Conservation (phyloP, 2,113 vertebrate species). For the Atlantisia rogersi region DNA sequence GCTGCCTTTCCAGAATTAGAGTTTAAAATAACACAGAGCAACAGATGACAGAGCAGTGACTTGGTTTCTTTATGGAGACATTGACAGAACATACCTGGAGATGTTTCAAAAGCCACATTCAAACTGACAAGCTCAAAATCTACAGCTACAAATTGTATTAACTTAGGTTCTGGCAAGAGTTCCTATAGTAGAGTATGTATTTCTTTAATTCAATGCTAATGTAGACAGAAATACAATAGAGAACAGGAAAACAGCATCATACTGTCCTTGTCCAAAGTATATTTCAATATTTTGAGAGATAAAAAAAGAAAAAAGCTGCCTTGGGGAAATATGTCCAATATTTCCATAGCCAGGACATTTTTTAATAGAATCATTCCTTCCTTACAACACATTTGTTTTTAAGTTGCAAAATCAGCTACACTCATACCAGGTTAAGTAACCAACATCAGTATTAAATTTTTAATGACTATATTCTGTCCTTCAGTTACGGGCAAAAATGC, state of each 20-base stretch:
- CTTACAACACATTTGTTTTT: background rate
- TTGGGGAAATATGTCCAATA: background rate
- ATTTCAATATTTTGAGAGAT: background rate
- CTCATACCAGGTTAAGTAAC: background rate
- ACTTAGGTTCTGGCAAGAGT: background rate
- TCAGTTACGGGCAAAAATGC: background rate
- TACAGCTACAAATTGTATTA: background rate
- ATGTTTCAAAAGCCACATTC: conserved; percentile 6
- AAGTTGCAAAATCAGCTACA: background rate
- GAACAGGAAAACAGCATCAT: background rate
- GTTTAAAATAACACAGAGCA: conserved; percentile 19
- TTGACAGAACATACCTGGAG: background rate
- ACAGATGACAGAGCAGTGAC: conserved; percentile 16
- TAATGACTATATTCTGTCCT: background rate
- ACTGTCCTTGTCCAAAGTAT: background rate
- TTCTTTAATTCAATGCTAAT: background rate
- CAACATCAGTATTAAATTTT: background rate
- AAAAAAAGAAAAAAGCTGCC: background rate
- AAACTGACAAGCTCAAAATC: background rate
- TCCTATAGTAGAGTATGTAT: background rate
- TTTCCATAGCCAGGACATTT: background rate
- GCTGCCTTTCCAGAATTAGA: conserved; percentile 23
- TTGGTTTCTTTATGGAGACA: background rate
- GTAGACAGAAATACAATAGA: background rate
- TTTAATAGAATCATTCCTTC: background rate